phyloP scores from a whole-genome alignment of 2,113 vertebrate genomes.

The Etia nguti region DNA sequence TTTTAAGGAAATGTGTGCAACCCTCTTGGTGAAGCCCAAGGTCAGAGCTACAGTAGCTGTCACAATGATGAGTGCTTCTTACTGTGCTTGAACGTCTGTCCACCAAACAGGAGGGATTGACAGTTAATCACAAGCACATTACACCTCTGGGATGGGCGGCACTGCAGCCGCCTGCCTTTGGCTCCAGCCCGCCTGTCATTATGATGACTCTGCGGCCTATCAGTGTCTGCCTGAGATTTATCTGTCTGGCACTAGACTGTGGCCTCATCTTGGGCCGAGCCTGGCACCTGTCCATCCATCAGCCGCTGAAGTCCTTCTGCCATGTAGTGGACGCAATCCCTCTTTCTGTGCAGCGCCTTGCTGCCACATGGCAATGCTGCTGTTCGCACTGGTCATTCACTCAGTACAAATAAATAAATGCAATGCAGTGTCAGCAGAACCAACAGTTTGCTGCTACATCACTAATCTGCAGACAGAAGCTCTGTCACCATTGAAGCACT shows the following conservation, averaged over 20 bases:
- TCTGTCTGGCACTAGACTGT: slow-evolving; percentile 41
- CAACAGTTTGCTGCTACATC: neutral
- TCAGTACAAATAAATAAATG: slow-evolving; percentile 4
- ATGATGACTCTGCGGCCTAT: slow-evolving; percentile 56
- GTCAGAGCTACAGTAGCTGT: slow-evolving; percentile 59
- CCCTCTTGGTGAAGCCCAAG: slow-evolving; percentile 47
- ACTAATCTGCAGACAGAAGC: slow-evolving; percentile 18
- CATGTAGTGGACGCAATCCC: slow-evolving; percentile 6
- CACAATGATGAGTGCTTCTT: slow-evolving; percentile 65
- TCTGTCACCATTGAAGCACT: slow-evolving; percentile 1
- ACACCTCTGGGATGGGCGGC: slow-evolving; percentile 58
- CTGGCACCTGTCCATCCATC: slow-evolving; percentile 61
- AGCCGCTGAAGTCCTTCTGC: slow-evolving; percentile 25
- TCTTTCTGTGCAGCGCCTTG: neutral
- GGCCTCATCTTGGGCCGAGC: slow-evolving; percentile 35
- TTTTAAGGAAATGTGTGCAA: neutral
- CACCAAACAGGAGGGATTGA: slow-evolving; percentile 60
- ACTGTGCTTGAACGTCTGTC: slow-evolving; percentile 56
- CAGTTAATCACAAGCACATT: slow-evolving; percentile 75
- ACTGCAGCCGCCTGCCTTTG: slow-evolving; percentile 47
- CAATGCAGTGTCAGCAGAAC: neutral
- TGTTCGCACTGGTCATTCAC: neutral
- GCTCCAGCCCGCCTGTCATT: slow-evolving; percentile 55
- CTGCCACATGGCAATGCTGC: slow-evolving; percentile 1
- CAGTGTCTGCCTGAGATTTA: slow-evolving; percentile 60